Base-by-base conservation (phyloP, 1,140 invertebrate species). In the Drosophila leontia region DNA sequence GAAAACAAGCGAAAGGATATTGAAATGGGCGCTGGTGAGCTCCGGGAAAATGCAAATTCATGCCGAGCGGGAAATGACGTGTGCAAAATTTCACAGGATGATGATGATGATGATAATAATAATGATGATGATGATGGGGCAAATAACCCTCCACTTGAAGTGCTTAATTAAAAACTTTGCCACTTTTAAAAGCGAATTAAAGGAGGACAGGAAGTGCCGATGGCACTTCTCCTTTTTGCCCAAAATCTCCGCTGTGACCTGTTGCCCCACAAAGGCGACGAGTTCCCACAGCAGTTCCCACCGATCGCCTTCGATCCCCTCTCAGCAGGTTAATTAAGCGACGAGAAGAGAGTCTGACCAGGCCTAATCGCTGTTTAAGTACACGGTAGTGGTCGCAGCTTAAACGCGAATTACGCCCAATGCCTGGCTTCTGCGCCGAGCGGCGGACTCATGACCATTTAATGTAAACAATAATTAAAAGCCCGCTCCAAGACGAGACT, bases 391-490 rank as follows among this genome's bases (percentile, higher is more conserved):
- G 61, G 84, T 77, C 55, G 67, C 78, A 78, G 81, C 84, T 85
- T 78, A 90, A 85, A 90, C 61, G 85, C 85, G 84, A 90, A 88
- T 88, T 88, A 88, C 84, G 84, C 85, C 84, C 84, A 90, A 90
- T 90, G 70, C 77, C 74, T 56, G 62, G 62, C 51, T 65, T 67
- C 63, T 50, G 39, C 63, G 29, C 63, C 39, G 34, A 35, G 70
- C 70, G 50, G 41, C 78, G 74, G 81, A 90, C 84, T 81, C 84
- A 88, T 88, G 84, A 90, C 84, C 85, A 88, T 90, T 88, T 88
- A 88, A 88, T 88, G 84, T 90, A 88, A 88, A 88, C 84, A 88
- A 88, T 90, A 88, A 88, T 88, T 88, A 88, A 88, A 88, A 85
- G 63, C 75, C 68, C 68, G 50, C 68, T 69, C 11, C 65, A 11